Percentiles rank a stretch among this genome's conserved stretches.
phyloP scores from a whole-genome alignment of 2,888 invertebrate species.

The Labia minor region DNA sequence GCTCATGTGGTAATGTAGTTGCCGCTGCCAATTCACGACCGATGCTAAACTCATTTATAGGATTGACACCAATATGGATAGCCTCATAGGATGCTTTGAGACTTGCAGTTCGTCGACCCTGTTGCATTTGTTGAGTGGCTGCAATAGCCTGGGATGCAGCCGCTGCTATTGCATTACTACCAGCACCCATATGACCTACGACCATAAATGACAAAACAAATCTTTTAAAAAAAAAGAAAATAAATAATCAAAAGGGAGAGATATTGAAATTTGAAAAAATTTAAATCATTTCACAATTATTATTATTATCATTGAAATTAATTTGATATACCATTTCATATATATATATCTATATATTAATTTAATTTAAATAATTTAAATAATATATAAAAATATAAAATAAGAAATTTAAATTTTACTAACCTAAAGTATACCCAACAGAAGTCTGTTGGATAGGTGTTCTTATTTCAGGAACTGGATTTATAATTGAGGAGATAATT shows the following conservation, averaged over 20 bases:
- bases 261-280: no score
- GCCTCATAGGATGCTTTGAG: slow-evolving; percentile 93
- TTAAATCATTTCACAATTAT: no score
- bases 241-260: no score
- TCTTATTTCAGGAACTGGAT: background rate
- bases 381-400: no score
- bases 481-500: background rate
- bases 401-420: no score
- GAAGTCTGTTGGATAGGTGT: background rate
- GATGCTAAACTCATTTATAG: slow-evolving; percentile 53
- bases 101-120: slow-evolving; percentile 85
- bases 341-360: no score
- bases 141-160: slow-evolving; percentile 94
- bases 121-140: slow-evolving; percentile 88
- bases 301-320: no score
- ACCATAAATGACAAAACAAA: no score
- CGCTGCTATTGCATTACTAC: slow-evolving; percentile 77
- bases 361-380: no score
- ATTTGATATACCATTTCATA: no score
- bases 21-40: slow-evolving; percentile 60
- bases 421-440: slow-evolving; percentile 29
- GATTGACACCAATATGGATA: slow-evolving; percentile 43
- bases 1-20: slow-evolving; percentile 44
- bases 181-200: slow-evolving; percentile 79
- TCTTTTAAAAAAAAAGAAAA: no score